Conservation (phyloP, 2,797 vertebrate species). For the Pelodytes ibericus region DNA sequence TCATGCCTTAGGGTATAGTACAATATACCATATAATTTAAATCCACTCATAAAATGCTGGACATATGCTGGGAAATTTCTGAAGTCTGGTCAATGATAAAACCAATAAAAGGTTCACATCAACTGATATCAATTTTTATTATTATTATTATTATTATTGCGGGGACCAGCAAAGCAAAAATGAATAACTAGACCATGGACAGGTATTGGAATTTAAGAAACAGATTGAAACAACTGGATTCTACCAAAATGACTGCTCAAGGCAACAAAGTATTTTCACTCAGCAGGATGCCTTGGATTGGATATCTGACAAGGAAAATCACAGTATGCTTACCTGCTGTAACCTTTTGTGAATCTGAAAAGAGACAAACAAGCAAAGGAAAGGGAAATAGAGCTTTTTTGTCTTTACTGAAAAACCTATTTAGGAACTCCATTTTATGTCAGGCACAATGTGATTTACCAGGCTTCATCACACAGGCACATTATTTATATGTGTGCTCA, state of each 20-base stretch:
- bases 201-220: slow-evolving; percentile 46
- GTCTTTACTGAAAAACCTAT: not conserved
- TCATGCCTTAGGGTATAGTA: no score
- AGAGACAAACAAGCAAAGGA: slow-evolving; percentile 5
- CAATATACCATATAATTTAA: no score
- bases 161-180: slow-evolving; percentile 3
- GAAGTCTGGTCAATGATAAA: not conserved
- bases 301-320: slow-evolving; percentile 50
- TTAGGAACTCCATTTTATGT: not conserved
- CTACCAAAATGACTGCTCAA: slow-evolving; percentile 51
- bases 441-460: not conserved
- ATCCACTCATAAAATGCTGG: not conserved
- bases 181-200: not conserved
- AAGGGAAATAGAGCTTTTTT: not conserved
- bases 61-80: not conserved
- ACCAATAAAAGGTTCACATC: not conserved
- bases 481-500: no score
- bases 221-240: slow-evolving; percentile 35
- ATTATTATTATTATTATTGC: no score
- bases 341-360: slow-evolving; percentile 30
- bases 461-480: no score
- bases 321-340: slow-evolving; percentile 33
- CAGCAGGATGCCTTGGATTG: slow-evolving; percentile 40
- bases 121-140: no score
- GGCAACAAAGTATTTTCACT: slow-evolving; percentile 43